These are phyloP conservation scores for Lasioglossum leucozonium DNA, from an alignment of 2,888 invertebrate genomes.

Conservation along the genomic window DNA sequence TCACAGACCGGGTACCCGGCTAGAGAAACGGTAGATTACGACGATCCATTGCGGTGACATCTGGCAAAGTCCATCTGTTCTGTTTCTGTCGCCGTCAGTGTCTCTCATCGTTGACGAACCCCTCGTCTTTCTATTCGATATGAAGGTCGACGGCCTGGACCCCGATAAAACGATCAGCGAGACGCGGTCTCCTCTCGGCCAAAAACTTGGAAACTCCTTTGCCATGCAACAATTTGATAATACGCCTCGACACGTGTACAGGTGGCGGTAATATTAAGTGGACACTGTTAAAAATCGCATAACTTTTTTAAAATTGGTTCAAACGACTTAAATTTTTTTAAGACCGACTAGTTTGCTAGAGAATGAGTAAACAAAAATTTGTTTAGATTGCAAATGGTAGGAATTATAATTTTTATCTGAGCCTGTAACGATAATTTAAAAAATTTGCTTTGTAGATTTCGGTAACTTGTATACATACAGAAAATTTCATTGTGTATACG, in stretches of 20 bases:
- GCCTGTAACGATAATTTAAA: too few relatives aligned
- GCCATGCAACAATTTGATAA: background rate
- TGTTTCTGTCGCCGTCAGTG: constrained; percentile 64
- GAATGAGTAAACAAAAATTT: too few relatives aligned
- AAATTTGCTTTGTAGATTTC: too few relatives aligned
- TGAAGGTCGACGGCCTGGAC: constrained; percentile 40
- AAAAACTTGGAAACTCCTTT: background rate
- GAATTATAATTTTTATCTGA: too few relatives aligned
- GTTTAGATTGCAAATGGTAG: too few relatives aligned
- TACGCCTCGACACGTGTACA: background rate
- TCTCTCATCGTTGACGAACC: constrained; percentile 57
- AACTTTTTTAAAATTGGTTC: too few relatives aligned
- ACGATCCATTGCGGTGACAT: constrained; percentile 57
- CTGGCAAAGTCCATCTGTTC: constrained; percentile 63
- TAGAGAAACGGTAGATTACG: constrained; percentile 52
- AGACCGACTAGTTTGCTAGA: too few relatives aligned
- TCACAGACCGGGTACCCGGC: constrained; percentile 20
- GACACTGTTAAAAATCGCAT: too few relatives aligned
- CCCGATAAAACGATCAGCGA: background rate
- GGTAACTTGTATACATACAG: too few relatives aligned
- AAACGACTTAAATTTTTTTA: too few relatives aligned
- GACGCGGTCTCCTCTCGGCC: background rate
- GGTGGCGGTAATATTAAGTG: too few relatives aligned
- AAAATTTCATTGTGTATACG: too few relatives aligned
- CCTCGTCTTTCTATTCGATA: constrained; percentile 32